phyloP scores from a whole-genome alignment of 2,888 invertebrate genomes.

The Tillus elongatus region DNA sequence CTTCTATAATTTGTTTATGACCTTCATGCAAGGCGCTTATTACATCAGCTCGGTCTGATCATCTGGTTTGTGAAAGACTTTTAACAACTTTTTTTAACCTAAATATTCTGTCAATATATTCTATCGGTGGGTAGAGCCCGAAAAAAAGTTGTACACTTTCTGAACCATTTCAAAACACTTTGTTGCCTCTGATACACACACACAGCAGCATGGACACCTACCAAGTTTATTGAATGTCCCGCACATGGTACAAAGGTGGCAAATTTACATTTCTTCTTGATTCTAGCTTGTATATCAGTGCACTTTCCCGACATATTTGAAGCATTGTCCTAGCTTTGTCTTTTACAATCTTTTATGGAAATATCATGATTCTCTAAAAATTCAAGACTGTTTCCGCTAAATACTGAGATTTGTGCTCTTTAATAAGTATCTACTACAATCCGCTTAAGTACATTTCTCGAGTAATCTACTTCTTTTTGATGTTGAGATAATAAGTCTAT shows the following conservation, averaged over 20 bases:
- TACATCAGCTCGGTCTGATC: conserved; percentile 26
- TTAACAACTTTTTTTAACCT: conserved; percentile 22
- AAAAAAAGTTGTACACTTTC: conserved; percentile 24
- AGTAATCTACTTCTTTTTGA: conserved; percentile 13
- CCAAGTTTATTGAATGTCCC: conserved; percentile 29
- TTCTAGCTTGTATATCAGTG: conserved; percentile 25
- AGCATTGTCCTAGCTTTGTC: conserved; percentile 30
- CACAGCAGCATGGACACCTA: conserved; percentile 18
- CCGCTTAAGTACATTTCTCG: conserved; percentile 22
- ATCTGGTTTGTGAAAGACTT: conserved; percentile 25
- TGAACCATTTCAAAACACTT: conserved; percentile 24
- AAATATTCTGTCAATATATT: conserved; percentile 20
- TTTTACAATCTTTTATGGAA: conserved; percentile 23
- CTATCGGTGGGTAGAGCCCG: conserved; percentile 20
- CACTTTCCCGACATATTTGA: conserved; percentile 29
- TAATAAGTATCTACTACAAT: conserved; percentile 23
- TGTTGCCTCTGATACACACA: conserved; percentile 22
- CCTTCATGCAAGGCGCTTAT: conserved; percentile 20
- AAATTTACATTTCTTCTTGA: conserved; percentile 23
- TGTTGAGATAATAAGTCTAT: conserved; percentile 9
- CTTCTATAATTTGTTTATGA: conserved; percentile 23
- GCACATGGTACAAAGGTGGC: conserved; percentile 26
- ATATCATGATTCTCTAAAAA: conserved; percentile 21
- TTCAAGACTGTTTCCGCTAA: conserved; percentile 18
- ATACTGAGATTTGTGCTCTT: conserved; percentile 28